phyloP scores from a whole-genome alignment of 1,140 invertebrate species.

The Aphaenogaster floridana region DNA sequence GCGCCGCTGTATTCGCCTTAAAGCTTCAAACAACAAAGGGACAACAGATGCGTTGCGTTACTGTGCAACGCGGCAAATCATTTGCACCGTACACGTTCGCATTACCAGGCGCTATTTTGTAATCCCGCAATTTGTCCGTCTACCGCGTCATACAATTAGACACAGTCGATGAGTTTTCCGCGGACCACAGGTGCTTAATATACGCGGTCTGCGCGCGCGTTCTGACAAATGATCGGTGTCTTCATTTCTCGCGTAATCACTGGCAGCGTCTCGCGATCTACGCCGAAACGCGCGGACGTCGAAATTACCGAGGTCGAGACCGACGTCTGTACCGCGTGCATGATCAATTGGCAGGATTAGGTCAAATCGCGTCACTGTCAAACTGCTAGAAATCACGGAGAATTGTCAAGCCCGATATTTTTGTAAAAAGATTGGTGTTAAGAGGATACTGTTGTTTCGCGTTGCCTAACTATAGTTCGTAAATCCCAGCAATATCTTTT shows the following conservation, averaged over 20 bases:
- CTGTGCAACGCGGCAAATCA: conserved; percentile 39
- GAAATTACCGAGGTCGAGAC: conserved; percentile 1
- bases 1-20: not conserved
- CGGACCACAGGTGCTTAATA: conserved; percentile 57
- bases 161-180: conserved; percentile 55
- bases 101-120: conserved; percentile 50
- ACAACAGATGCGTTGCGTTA: conserved; percentile 47
- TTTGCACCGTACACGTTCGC: conserved; percentile 41
- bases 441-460: not conserved
- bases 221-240: conserved; percentile 59
- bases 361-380: not conserved
- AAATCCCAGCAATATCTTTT: not conserved
- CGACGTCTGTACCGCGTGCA: not conserved
- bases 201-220: conserved; percentile 26
- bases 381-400: not conserved
- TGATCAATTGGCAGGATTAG: conserved; percentile 1
- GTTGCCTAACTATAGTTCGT: not conserved
- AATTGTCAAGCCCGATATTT: not conserved
- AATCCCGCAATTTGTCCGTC: conserved; percentile 55
- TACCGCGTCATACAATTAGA: conserved; percentile 60
- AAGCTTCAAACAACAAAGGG: conserved; percentile 34
- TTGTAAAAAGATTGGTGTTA: not conserved
- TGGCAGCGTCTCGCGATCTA: conserved; percentile 16
- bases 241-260: conserved; percentile 59
- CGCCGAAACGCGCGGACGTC: conserved; percentile 26